Evolutionary conservation across 1,140 invertebrate species (phyloP).

Genomic region (Drosophila orosa): DNA sequence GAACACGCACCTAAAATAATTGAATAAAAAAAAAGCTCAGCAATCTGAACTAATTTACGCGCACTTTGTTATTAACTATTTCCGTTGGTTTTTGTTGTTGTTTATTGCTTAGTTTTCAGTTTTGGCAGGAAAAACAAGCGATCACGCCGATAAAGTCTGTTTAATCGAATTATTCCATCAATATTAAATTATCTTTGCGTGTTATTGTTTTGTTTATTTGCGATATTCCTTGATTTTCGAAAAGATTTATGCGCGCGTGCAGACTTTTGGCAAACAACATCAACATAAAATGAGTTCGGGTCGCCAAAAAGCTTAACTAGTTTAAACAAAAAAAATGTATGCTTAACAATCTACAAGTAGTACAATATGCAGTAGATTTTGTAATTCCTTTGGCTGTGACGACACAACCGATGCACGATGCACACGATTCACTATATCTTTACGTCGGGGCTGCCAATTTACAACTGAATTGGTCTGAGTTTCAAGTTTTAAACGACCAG

Average conservation of each 20-base stretch:
- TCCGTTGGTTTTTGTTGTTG: constrained; percentile 19
- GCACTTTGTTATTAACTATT: constrained; percentile 49
- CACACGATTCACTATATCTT: not conserved
- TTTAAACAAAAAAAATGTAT: not conserved
- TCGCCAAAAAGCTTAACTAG: not conserved
- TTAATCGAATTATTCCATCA: not conserved
- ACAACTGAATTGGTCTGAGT: not conserved
- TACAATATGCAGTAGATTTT: no score
- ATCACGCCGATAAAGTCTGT: no score
- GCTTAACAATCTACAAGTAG: no score
- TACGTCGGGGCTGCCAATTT: constrained; percentile 4
- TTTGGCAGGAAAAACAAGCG: not conserved
- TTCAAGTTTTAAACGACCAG: not conserved
- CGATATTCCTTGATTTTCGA: not conserved
- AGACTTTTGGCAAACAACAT: not conserved
- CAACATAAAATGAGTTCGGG: no score
- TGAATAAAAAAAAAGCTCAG: constrained; percentile 19
- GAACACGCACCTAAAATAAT: constrained; percentile 8
- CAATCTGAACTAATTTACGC: constrained; percentile 19
- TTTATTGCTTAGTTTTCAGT: not conserved
- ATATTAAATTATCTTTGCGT: not conserved
- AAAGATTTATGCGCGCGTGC: not conserved
- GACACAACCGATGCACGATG: no score
- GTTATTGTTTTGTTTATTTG: not conserved
- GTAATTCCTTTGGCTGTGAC: not conserved